Base-by-base conservation (phyloP, 2,888 invertebrate species). In the Perizoma affinitatum region DNA sequence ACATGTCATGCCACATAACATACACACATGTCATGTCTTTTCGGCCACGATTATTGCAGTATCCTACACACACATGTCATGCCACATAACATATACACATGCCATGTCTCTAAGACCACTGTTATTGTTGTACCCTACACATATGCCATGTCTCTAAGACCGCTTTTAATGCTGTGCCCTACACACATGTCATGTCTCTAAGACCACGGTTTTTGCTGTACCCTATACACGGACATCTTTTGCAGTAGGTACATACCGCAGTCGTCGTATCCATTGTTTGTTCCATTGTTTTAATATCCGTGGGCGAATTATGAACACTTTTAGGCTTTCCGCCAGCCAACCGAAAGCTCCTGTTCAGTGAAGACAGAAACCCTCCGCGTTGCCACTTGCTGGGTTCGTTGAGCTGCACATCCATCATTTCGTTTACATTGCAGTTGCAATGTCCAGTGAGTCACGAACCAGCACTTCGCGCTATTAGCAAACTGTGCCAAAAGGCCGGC, bases 291-390 rank as follows among this genome's bases (percentile, higher is more conserved):
- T 82, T 87, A 66, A 75, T 80, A 64, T 86, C 86, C 34, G 78
- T 74, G 9, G 81, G 82, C 11, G 84, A 84, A 64, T 67, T 86
- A 63, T 69, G 80, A 51, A 71, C 74, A 74, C 78, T 83, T 71
- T 79, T 84, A 10, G 87, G 77, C 73, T 83, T 90, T 43, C 83
- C 83, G 63, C 82, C 83, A 34, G 83, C 74, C 62, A 91, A 75
- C 56, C 92, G 87, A 80, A 92, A 90, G 79, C 92, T 92, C 75
- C 90, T 85, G 73, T 92, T 92, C 11, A 92, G 79, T 61, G 86
- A 81, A 62, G 88, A 90, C 74, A 92, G 82, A 81, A 92, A 90
- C 63, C 92, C 90, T 70, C 89, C 89, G 65, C 88, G 86, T 76
- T 87, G 86, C 89, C 88, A 88, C 83, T 89, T 90, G 79, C 73